Evolutionary conservation across 2,113 vertebrate species (phyloP).

Genomic region (Lichenostomus cassidix): DNA sequence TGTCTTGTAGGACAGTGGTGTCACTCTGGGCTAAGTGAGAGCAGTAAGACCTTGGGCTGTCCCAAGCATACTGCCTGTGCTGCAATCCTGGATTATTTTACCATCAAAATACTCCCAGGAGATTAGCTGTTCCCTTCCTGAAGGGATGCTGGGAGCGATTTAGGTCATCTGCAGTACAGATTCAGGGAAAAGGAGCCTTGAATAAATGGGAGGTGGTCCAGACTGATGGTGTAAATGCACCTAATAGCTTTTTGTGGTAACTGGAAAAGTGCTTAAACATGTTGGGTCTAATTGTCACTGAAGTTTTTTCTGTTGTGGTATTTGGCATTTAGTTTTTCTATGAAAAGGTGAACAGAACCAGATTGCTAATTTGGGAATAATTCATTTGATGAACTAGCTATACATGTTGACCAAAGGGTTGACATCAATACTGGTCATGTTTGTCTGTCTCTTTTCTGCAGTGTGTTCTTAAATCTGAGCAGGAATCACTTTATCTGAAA

Average conservation of each 20-base stretch:
- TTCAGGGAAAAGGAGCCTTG: background rate
- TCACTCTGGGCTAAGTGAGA: background rate
- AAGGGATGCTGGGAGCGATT: background rate
- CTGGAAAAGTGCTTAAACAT: background rate
- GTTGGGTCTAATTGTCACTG: background rate
- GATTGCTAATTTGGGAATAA: background rate
- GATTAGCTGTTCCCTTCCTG: constrained; percentile 57
- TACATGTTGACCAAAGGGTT: background rate
- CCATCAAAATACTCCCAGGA: background rate
- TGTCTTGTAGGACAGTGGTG: background rate
- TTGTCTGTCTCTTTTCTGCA: background rate
- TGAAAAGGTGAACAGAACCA: background rate
- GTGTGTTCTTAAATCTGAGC: background rate
- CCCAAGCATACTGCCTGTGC: background rate
- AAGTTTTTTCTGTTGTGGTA: background rate
- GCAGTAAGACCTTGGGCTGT: background rate
- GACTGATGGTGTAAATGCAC: background rate
- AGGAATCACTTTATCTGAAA: background rate
- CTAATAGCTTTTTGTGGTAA: background rate
- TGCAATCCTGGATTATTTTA: constrained; percentile 50
- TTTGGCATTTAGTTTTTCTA: background rate
- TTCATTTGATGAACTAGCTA: background rate
- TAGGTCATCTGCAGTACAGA: background rate
- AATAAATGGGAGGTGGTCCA: background rate
- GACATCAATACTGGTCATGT: background rate